Conservation (phyloP, 2,113 vertebrate species). For the Apeltes quadracus region DNA sequence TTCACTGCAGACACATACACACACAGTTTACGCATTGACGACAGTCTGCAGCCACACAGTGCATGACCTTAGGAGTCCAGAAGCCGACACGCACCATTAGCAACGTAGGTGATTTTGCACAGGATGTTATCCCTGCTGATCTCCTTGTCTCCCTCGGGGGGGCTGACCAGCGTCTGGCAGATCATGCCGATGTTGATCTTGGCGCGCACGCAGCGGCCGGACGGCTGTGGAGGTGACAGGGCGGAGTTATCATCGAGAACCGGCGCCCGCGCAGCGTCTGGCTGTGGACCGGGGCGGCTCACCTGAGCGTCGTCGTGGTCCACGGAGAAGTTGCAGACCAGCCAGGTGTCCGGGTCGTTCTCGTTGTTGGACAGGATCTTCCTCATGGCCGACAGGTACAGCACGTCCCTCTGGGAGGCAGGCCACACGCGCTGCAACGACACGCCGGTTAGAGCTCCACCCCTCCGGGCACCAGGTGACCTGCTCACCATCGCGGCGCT, state of each 20-base stretch:
- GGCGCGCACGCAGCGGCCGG: slow-evolving; percentile 93
- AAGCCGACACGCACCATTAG: slow-evolving; percentile 88
- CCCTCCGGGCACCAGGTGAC: no score
- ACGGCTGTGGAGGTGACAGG: slow-evolving; percentile 76
- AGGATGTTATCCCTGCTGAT: slow-evolving; percentile 95
- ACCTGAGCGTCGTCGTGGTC: slow-evolving; percentile 94
- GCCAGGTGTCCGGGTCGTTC: slow-evolving; percentile 96
- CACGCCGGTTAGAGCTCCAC: no score
- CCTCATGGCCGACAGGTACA: slow-evolving; percentile 94
- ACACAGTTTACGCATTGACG: no score
- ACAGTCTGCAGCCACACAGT: no score
- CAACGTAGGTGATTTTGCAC: slow-evolving; percentile 98
- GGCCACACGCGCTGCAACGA: slow-evolving; percentile 93
- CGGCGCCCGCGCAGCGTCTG: no score
- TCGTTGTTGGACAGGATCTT: slow-evolving; percentile 90
- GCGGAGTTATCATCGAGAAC: neutral
- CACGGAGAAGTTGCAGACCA: slow-evolving; percentile 98
- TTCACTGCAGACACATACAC: no score
- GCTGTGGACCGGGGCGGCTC: slow-evolving; percentile 56
- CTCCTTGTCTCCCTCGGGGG: slow-evolving; percentile 93
- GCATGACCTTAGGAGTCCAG: no score
- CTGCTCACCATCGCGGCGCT: no score
- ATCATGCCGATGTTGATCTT: slow-evolving; percentile 99
- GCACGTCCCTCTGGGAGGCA: slow-evolving; percentile 93
- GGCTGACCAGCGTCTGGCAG: slow-evolving; percentile 96